phyloP scores from a whole-genome alignment of 2,113 vertebrate species.

The Emydura subglobosa region DNA sequence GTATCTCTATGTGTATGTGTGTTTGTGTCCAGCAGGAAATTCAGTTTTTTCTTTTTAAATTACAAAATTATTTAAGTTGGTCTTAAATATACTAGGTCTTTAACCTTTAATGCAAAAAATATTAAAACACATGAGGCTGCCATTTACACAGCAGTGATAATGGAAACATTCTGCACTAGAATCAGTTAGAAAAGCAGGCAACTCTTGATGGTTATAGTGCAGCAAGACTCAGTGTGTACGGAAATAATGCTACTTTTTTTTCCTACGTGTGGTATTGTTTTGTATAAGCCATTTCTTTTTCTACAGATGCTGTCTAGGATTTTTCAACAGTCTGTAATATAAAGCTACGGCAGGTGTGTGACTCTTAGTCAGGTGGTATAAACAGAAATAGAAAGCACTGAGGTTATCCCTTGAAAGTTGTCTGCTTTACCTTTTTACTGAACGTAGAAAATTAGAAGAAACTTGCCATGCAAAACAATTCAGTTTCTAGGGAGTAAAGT shows the following conservation, averaged over 20 bases:
- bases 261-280: neutral
- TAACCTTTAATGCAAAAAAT: neutral
- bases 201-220: neutral
- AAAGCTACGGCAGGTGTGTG: neutral
- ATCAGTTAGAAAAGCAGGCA: neutral
- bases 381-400: neutral
- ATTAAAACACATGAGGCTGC: neutral
- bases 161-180: neutral
- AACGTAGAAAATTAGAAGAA: neutral
- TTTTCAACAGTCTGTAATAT: neutral
- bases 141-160: neutral
- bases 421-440: neutral
- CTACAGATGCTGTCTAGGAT: neutral
- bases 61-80: neutral
- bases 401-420: neutral
- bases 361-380: neutral
- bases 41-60: neutral
- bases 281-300: neutral
- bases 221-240: neutral
- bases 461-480: neutral
- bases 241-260: neutral
- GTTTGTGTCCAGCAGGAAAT: too few relatives aligned
- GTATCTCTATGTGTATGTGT: too few relatives aligned
- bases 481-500: neutral
- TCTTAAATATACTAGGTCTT: neutral